Percentiles rank a stretch among this genome's conserved stretches.
phyloP scores from a whole-genome alignment of 2,797 vertebrate genomes.

The Philypnodon macrostomus region DNA sequence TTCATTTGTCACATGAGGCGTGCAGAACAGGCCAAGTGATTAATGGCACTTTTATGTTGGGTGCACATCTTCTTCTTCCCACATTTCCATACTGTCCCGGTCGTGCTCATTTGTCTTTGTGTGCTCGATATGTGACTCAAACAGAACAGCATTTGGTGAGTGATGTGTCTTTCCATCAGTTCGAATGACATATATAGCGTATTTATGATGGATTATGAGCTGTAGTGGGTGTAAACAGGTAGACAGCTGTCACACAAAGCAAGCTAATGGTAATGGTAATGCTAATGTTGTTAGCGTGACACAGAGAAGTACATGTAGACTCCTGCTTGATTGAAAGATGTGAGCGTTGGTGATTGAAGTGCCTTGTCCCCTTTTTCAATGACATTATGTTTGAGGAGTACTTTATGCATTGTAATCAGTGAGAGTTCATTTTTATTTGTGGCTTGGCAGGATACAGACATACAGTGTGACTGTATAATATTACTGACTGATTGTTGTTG shows the following conservation, averaged over 20 bases:
- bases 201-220: conserved; percentile 46
- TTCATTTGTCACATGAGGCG: conserved; percentile 71
- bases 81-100: conserved; percentile 16
- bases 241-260: conserved; percentile 28
- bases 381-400: not conserved
- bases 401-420: not conserved
- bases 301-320: not conserved
- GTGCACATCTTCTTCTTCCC: conserved; percentile 44
- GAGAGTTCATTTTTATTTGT: too few species aligned
- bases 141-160: conserved; percentile 52
- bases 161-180: conserved; percentile 50
- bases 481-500: too few species aligned
- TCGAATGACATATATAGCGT: conserved; percentile 45
- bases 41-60: conserved; percentile 62
- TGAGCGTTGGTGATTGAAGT: not conserved
- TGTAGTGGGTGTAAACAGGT: conserved; percentile 43
- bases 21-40: conserved; percentile 60
- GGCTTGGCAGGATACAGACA: too few species aligned
- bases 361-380: too few species aligned
- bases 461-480: too few species aligned
- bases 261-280: conserved; percentile 1
- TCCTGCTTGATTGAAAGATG: not conserved
- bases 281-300: not conserved
- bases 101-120: conserved; percentile 14
- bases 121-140: conserved; percentile 44